Base-by-base conservation (phyloP, 2,888 invertebrate genomes). In the Caenorhabditis afra region DNA sequence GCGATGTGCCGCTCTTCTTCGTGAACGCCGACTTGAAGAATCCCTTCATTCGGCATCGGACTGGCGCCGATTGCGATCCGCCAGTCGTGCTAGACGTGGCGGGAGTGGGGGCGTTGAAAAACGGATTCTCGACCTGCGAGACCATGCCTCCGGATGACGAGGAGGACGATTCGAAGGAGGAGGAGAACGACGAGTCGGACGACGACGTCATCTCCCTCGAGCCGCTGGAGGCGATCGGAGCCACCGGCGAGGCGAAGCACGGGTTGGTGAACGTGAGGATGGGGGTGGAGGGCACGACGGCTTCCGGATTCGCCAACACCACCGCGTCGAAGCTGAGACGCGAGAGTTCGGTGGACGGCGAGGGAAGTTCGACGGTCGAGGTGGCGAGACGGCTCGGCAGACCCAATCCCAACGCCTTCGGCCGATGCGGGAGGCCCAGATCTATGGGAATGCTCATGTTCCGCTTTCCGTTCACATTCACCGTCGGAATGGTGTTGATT, bases 321-420 rank as follows among this genome's bases (percentile, higher is more conserved):
- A n/a, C n/a, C n/a, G n/a, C 65, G 39, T 75, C 76, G 70, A 86
- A 85, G 35, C 68, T 79, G 67, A 87, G 57, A 45, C 83, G 75
- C 14, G 81, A 79, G n/a, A 90, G 71, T 74, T 90, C 90, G n/a
- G 87, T 88, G 44, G 88, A 87, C 35, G 90, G 90, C 35, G 88
- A 89, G 3, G 90, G 89, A 49, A 90, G 79, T 37, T 89, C 87
- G 37, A 39, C 50, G 22, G 35, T 53, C n/a, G 62, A 29, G 7
- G 62, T 12, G 3, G 67, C 64, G n/a, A 76, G 35, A 47, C 59
- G 16, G 20, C 23, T 49, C n/a, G 67, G 59, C 16, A 70, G 61
- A 8, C 76, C 79, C 14, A 75, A 55, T 5, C 79, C 81, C 10
- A 84, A 73, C 1, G 79, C 82, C 57, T 75, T 59, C n/a, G 81